Percentiles rank a stretch among this genome's conserved stretches.
phyloP scores from a whole-genome alignment of 2,888 invertebrate species.

The Taenaris catops region DNA sequence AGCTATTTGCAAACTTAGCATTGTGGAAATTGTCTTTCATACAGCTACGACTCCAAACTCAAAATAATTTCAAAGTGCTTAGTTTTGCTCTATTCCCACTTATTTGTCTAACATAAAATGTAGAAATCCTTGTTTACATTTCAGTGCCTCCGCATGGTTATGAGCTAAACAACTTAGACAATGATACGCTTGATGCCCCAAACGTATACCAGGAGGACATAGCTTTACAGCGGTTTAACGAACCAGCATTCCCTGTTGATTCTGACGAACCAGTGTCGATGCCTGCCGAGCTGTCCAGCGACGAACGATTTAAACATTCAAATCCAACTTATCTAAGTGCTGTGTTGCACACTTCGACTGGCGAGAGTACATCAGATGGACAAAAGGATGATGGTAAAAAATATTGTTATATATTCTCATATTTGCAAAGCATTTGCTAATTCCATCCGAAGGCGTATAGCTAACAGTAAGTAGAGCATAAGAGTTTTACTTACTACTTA shows the following conservation, averaged over 20 bases:
- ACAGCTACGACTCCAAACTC: no score
- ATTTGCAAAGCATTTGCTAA: no score
- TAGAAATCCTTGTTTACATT: no score
- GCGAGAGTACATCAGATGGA: constrained; percentile 49
- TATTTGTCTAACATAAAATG: no score
- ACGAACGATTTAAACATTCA: constrained; percentile 83
- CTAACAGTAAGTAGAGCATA: no score
- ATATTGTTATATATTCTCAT: neutral
- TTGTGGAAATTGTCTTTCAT: no score
- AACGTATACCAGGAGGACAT: constrained; percentile 68
- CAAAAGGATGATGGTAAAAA: constrained; percentile 65
- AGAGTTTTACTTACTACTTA: no score
- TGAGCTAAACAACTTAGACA: constrained; percentile 83
- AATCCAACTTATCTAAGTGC: constrained; percentile 89
- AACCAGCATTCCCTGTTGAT: constrained; percentile 59
- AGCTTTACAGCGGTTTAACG: constrained; percentile 48
- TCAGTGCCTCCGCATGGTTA: constrained; percentile 83
- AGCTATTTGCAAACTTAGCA: no score
- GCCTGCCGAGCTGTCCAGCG: constrained; percentile 58
- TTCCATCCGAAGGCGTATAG: no score
- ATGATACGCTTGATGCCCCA: constrained; percentile 82
- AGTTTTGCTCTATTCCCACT: no score
- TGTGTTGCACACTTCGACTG: constrained; percentile 79
- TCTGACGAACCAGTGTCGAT: constrained; percentile 67
- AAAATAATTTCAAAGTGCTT: no score